Base-by-base conservation (phyloP, 2,888 invertebrate genomes). In the Thereva nobilitata region DNA sequence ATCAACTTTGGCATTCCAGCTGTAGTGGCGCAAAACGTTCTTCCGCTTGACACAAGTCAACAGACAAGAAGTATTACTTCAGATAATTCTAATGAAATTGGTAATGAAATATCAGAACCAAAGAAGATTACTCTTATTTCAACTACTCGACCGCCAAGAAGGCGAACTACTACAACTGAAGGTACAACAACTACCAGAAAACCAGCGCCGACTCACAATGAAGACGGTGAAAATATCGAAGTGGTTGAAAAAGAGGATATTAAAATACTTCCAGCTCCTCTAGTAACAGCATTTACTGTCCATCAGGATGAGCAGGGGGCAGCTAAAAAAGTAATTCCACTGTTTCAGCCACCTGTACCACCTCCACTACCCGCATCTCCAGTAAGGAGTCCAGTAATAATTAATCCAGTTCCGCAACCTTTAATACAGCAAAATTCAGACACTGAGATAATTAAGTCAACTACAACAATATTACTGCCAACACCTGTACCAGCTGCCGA, bases 281-380 rank as follows among this genome's bases (percentile, higher is more conserved):
- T 93, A 67, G 89, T 93, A 0, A 91, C 92, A 2, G 93, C 93
- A 0, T 93, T 93, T 74, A 93, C 93, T 0, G 90, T 93, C 0
- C 91, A 93, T 71, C 89, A 93, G 78, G 92, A 93, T 75, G 89
- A 88, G 71, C 84, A 84, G 38, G 93, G 93, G 1, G 76, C 87
- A n/a, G 91, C 93, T 0, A 89, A 90, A 73, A 89, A 88, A 77
- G 90, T 92, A 0, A 87, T 91, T 59, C 90, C 92, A 0, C 84
- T 91, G 73, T 87, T 84, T 74, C 86, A 56, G 35, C 50, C 56
- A 10, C 57, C 41, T 6, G 52, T 5, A 54, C 35, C 9, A 53
- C 55, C 52, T 41, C 53, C 56, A 23, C 66, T 57, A 44, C 56
- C 55, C 35, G 12, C 42, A n/a, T 23, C 61, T 54, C 7, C 66